Evolutionary conservation across 2,797 vertebrate species (phyloP).

Genomic region (Sternarchorhynchus goeldii): DNA sequence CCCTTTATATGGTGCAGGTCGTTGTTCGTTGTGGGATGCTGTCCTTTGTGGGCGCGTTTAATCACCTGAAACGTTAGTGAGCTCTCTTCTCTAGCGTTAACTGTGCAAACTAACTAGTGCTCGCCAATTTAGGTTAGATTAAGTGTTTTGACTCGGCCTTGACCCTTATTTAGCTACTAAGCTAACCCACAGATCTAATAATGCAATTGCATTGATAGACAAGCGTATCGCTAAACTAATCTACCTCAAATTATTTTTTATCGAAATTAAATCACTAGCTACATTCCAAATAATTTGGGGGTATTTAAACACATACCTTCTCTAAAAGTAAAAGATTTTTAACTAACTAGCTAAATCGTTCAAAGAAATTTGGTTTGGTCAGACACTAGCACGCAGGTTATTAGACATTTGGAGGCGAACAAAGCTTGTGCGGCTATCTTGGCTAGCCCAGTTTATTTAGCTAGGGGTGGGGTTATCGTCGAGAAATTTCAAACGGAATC

Average conservation of each 20-base stretch:
- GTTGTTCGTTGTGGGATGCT: neutral
- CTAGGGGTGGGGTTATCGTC: no score
- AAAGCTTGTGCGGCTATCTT: no score
- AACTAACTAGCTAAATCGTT: no score
- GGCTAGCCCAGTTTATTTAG: no score
- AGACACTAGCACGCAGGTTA: neutral
- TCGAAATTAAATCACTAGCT: no score
- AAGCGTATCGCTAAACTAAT: neutral
- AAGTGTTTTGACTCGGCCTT: constrained; percentile 17
- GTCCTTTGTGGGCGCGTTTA: constrained; percentile 47
- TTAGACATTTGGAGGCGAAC: neutral
- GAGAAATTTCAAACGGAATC: neutral
- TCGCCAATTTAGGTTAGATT: no score
- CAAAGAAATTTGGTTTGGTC: neutral
- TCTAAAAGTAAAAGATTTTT: no score
- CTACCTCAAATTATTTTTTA: no score
- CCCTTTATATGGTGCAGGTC: neutral
- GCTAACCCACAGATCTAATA: neutral
- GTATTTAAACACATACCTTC: no score
- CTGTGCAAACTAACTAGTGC: no score
- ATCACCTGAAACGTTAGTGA: constrained; percentile 54
- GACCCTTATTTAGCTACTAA: constrained; percentile 19
- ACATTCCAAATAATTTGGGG: no score
- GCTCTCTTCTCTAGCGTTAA: constrained; percentile 35
- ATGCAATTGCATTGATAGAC: neutral